A percentile compares a stretch with the other conserved stretches of the same genome.
Evolutionary conservation across 2,113 vertebrate genomes (phyloP).

Genomic region (Geococcyx californianus): DNA sequence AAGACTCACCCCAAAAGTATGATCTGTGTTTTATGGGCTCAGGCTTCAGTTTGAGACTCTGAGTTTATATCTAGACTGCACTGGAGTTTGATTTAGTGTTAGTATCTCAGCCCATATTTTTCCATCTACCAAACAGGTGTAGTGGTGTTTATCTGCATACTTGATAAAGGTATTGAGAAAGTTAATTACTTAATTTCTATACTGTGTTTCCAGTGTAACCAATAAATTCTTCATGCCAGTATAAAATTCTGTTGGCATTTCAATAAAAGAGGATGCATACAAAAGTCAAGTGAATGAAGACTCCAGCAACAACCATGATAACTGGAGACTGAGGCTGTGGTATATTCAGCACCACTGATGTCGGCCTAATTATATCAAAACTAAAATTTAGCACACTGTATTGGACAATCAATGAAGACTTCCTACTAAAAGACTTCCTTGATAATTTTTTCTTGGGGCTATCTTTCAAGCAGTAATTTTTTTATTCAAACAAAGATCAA

Average conservation of each 20-base stretch:
- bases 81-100: background rate
- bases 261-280: background rate
- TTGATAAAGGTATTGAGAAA: background rate
- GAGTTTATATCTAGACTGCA: background rate
- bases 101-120: background rate
- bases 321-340: background rate
- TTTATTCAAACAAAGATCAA: slow-evolving; percentile 62
- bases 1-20: background rate
- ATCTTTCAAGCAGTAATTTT: background rate
- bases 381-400: background rate
- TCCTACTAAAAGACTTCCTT: background rate
- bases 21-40: background rate
- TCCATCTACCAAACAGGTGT: background rate
- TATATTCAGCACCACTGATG: background rate
- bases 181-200: background rate
- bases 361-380: background rate
- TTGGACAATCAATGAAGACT: background rate
- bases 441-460: background rate
- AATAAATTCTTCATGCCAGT: background rate
- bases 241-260: background rate
- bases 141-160: background rate
- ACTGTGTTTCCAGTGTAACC: background rate
- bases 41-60: background rate
- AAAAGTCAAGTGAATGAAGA: background rate
- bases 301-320: background rate